Percentiles rank a stretch among this genome's conserved stretches.
These are phyloP conservation scores for Lordiphosa stackelbergi DNA, from an alignment of 1,140 invertebrate genomes.

Conservation along the genomic window DNA sequence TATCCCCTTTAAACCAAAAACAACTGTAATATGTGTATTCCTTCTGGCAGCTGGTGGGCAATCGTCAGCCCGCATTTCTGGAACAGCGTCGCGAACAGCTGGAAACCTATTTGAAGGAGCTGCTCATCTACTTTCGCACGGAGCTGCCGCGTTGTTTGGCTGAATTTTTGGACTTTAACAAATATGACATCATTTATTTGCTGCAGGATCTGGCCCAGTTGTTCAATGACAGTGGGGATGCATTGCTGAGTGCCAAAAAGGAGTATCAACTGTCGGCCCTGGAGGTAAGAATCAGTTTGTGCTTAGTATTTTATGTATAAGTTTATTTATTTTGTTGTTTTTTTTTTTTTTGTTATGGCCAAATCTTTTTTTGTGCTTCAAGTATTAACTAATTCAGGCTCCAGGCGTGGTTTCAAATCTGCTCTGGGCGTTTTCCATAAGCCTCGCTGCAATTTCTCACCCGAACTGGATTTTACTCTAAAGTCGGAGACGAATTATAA, in stretches of 20 bases:
- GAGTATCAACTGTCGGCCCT: slow-evolving; percentile 84
- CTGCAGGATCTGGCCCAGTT: slow-evolving; percentile 86
- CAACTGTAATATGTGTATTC: background rate
- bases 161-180: slow-evolving; percentile 87
- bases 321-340: slow-evolving; percentile 1
- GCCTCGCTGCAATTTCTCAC: slow-evolving; percentile 34
- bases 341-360: slow-evolving; percentile 1
- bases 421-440: slow-evolving; percentile 31
- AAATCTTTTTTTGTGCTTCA: too few relatives aligned
- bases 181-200: slow-evolving; percentile 90
- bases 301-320: background rate
- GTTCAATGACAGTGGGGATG: slow-evolving; percentile 85
- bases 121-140: slow-evolving; percentile 81
- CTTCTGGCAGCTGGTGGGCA: slow-evolving; percentile 80
- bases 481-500: slow-evolving; percentile 34
- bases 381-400: too few relatives aligned
- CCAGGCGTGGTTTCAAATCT: slow-evolving; percentile 21
- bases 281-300: slow-evolving; percentile 80
- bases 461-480: slow-evolving; percentile 39
- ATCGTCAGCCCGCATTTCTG: slow-evolving; percentile 88
- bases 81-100: slow-evolving; percentile 88
- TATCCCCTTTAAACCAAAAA: too few relatives aligned
- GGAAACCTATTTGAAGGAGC: slow-evolving; percentile 88
- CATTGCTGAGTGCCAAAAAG: slow-evolving; percentile 80
- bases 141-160: slow-evolving; percentile 86